Conservation (phyloP, 2,113 vertebrate genomes). For the Oreochromis tanganicae region DNA sequence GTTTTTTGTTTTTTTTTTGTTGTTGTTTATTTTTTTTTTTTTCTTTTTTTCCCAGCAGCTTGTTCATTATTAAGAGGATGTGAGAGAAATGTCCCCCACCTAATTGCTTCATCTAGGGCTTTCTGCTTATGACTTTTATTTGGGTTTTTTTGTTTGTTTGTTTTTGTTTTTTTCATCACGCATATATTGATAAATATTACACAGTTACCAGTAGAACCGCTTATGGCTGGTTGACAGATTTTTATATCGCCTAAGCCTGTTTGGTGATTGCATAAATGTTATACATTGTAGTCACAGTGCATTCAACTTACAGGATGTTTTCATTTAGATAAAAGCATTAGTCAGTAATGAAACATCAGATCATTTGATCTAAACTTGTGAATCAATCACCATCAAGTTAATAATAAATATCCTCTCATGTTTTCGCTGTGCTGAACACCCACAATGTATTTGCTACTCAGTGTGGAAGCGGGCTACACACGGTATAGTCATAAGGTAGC, state of each 20-base stretch:
- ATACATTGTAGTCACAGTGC: not conserved
- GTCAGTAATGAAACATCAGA: not conserved
- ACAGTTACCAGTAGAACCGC: not conserved
- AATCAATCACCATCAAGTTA: not conserved
- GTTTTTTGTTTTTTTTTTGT: too few relatives aligned
- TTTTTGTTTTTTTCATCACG: not conserved
- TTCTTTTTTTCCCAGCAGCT: not conserved
- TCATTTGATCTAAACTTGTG: not conserved
- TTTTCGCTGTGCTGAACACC: not conserved
- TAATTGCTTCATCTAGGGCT: rapidly evolving
- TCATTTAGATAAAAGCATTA: not conserved
- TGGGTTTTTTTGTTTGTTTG: rapidly evolving
- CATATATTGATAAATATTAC: not conserved
- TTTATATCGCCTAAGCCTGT: not conserved
- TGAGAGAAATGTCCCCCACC: not conserved
- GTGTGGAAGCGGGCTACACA: not conserved
- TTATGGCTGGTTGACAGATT: not conserved
- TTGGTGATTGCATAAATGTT: not conserved
- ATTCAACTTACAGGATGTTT: not conserved
- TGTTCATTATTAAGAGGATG: not conserved
- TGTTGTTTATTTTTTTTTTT: not conserved
- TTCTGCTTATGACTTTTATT: not conserved
- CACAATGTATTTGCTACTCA: not conserved
- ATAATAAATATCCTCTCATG: not conserved
- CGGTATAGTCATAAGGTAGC: not conserved